Conservation (phyloP, 2,797 vertebrate species). For the Lepus oiostolus region DNA sequence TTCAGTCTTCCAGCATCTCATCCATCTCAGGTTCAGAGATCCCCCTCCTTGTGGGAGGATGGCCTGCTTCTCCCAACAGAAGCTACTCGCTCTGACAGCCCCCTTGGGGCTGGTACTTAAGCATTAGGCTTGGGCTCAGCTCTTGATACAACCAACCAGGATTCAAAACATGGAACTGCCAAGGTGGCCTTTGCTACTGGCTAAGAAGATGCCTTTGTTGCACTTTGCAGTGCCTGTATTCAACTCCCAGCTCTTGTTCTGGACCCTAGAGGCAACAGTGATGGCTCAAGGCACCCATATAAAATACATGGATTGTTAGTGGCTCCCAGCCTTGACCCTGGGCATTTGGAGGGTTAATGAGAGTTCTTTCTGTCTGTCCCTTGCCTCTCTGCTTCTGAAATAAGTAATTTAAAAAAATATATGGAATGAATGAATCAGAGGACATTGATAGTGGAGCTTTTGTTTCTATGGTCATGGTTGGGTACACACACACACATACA, state of each 20-base stretch:
- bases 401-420: too few relatives aligned
- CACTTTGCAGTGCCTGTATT: too few relatives aligned
- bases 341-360: too few relatives aligned
- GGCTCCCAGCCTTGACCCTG: too few relatives aligned
- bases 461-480: background rate
- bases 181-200: too few relatives aligned
- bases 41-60: background rate
- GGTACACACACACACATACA: background rate
- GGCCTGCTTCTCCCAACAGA: background rate
- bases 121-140: background rate
- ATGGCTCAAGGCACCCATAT: too few relatives aligned
- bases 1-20: background rate
- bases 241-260: too few relatives aligned
- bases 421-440: background rate
- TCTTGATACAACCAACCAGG: background rate
- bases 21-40: background rate
- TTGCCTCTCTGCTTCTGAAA: too few relatives aligned
- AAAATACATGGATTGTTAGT: too few relatives aligned
- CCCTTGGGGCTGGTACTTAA: background rate
- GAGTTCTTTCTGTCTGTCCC: too few relatives aligned
- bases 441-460: background rate
- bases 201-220: too few relatives aligned
- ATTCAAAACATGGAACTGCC: background rate
- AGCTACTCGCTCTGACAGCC: background rate
- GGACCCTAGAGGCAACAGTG: too few relatives aligned